Base-by-base conservation (phyloP, 2,888 invertebrate species). In the Xanthostigma xanthostigma region DNA sequence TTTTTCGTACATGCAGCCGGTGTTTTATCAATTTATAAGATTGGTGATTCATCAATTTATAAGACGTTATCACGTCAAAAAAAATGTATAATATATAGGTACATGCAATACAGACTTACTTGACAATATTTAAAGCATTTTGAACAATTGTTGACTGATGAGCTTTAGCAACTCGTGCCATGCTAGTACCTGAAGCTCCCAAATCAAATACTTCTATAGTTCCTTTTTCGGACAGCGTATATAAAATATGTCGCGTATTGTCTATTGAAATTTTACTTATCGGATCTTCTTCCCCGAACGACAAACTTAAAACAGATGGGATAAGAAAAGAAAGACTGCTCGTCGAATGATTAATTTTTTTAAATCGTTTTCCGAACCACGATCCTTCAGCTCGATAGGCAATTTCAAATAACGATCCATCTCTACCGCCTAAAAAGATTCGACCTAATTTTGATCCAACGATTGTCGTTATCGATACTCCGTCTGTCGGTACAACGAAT, bases 321-420 rank as follows among this genome's bases (percentile, higher is more conserved):
- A 95, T 79, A 54, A 95, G 71, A 63, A 86, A 91, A 40, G 93
- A 91, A 33, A 95, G 69, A 6, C 85, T 74, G 54, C 88, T 84
- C 50, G 86, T 89, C 0, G 96, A 94, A 64, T 93, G 91, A 66
- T 97, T 96, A 1, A 94, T 76, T 72, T 94, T 96, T 65, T 87
- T 86, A 65, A 93, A 96, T 55, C 92, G 84, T 66, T 91, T 88
- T 14, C 92, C 90, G 68, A 95, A 92, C 95, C 95, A 96, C 53
- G 88, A 89, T 55, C 84, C 75, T 66, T 86, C 85, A 43, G 82
- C 82, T 75, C 93, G 90, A 70, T 97, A 97, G 55, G 80, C 79
- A 54, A 97, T 82, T 76, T 98, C 98, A 73, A 90, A 95, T 1
- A 98, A 71, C 57, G 84, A 87, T 9, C 95, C 94, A 72, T 97